A percentile compares a stretch with the other conserved stretches of the same genome.
phyloP scores from a whole-genome alignment of 2,113 vertebrate genomes.

The Irena cyanogastra region DNA sequence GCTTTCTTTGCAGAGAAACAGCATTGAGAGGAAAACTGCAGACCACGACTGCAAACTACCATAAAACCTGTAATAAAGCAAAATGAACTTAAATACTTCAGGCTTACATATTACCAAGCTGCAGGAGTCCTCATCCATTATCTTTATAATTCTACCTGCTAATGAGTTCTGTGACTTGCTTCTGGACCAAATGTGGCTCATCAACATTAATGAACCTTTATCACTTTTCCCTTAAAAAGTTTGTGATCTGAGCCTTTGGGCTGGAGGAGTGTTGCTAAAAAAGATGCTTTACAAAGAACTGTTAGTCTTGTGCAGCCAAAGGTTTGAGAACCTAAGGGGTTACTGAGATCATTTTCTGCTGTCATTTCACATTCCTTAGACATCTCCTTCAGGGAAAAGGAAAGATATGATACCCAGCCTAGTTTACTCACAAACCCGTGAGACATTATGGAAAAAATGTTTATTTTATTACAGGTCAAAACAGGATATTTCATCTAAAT shows the following conservation, averaged over 20 bases:
- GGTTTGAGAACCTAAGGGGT: constrained; percentile 63
- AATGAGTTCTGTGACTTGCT: constrained; percentile 63
- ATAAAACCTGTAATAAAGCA: constrained; percentile 37
- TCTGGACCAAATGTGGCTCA: constrained; percentile 41
- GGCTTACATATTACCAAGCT: constrained; percentile 34
- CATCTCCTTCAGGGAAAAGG: not conserved
- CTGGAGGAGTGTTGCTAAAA: constrained; percentile 32
- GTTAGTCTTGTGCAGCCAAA: constrained; percentile 60
- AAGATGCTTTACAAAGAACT: constrained; percentile 54
- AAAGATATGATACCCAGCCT: not conserved
- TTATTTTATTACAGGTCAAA: not conserved
- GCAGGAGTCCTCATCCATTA: constrained; percentile 35
- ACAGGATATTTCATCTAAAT: not conserved
- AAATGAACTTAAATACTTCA: constrained; percentile 26
- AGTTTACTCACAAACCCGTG: not conserved
- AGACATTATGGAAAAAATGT: not conserved
- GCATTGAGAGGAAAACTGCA: constrained; percentile 22
- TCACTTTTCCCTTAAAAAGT: constrained; percentile 43
- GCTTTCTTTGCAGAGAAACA: not conserved
- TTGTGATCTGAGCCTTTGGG: constrained; percentile 45
- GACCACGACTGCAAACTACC: not conserved
- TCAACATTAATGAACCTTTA: constrained; percentile 44
- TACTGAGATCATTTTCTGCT: constrained; percentile 50
- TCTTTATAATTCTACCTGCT: constrained; percentile 35
- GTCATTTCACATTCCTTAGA: constrained; percentile 53